phyloP scores from a whole-genome alignment of 1,140 invertebrate species.

The Sitobion miscanthi region DNA sequence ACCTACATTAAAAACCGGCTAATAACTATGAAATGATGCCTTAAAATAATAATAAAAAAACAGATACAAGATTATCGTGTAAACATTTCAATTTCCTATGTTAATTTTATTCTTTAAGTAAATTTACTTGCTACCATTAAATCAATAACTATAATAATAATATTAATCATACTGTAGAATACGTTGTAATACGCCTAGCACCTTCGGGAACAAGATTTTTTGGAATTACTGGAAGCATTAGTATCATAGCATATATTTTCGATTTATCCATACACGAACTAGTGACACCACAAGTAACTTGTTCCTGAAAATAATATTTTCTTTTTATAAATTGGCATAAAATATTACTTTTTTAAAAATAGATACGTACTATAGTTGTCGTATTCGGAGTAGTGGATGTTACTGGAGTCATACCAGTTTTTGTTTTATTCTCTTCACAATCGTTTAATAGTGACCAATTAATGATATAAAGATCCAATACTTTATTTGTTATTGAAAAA shows the following conservation, averaged over 20 bases:
- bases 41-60: too few species aligned
- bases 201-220: too few species aligned
- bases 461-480: neutral
- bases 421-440: neutral
- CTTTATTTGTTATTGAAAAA: neutral
- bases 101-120: too few species aligned
- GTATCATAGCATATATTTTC: neutral
- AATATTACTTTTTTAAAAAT: neutral
- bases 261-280: neutral
- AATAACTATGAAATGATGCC: too few species aligned
- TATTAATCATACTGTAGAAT: too few species aligned
- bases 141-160: too few species aligned
- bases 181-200: too few species aligned
- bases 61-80: too few species aligned
- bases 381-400: neutral
- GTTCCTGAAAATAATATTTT: neutral
- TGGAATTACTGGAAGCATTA: neutral
- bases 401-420: neutral
- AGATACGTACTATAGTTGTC: neutral
- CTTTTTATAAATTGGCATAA: too few species aligned
- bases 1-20: too few species aligned
- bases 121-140: too few species aligned
- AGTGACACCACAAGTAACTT: neutral
- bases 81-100: too few species aligned
- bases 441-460: neutral